Percentiles rank a stretch among this genome's conserved stretches.
Conservation (phyloP, 2,888 invertebrate genomes). For the Athrips mouffetella region DNA sequence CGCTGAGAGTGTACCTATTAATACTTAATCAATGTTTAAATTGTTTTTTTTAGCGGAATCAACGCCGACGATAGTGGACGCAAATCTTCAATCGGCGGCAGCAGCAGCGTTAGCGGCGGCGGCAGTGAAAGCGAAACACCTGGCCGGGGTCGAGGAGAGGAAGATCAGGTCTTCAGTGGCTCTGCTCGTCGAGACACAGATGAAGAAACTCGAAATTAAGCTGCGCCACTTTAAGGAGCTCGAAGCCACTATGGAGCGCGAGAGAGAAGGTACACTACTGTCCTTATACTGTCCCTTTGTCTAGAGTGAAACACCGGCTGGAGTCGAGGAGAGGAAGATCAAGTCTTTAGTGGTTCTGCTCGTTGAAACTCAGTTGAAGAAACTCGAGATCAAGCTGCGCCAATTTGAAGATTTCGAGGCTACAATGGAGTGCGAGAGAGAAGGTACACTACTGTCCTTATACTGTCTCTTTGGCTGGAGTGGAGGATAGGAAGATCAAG, state of each 20-base stretch:
- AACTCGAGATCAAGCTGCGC: constrained; percentile 97
- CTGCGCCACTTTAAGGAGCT: constrained; percentile 98
- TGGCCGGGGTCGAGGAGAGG: constrained; percentile 98
- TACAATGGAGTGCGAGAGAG: constrained; percentile 95
- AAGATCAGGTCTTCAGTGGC: constrained; percentile 99
- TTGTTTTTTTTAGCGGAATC: constrained; percentile 31
- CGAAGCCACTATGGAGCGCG: constrained; percentile 97
- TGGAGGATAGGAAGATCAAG: too few species aligned
- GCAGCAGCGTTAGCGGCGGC: constrained; percentile 98
- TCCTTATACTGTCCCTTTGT: too few species aligned
- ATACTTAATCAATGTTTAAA: background rate
- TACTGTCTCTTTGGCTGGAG: too few species aligned
- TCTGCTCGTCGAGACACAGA: constrained; percentile 98
- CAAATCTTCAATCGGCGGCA: constrained; percentile 95
- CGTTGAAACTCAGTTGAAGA: constrained; percentile 99
- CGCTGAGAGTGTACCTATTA: background rate
- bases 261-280: constrained; percentile 90
- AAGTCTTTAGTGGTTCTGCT: constrained; percentile 98
- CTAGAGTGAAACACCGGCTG: too few species aligned
- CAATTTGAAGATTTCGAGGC: constrained; percentile 99
- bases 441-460: too few species aligned
- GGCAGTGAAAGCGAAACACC: constrained; percentile 99
- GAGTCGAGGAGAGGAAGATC: too few species aligned
- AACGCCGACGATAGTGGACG: constrained; percentile 73
- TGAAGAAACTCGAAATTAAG: constrained; percentile 99